Evolutionary conservation across 2,797 vertebrate genomes (phyloP), one percentile per base, ranked within the genome.

Genomic region (Agapornis canus): DNA sequence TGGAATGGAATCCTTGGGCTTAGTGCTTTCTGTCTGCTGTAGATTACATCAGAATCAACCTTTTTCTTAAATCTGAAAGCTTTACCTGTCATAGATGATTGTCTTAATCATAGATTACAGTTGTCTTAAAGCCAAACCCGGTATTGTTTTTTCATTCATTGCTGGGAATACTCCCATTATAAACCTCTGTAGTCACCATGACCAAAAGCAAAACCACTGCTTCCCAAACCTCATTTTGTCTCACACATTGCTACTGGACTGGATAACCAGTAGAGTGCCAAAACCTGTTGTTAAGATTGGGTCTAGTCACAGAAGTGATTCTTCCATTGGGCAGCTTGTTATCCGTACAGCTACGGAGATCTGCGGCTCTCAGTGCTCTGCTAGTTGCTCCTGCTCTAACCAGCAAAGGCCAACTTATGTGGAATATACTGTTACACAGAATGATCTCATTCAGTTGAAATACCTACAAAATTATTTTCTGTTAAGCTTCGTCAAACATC

Each of bases 21-120:
- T 61, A 83, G 69, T 63, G 47, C 40, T 51, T 72, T 89, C 54
- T 77, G 21, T 72, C 69, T 76, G 63, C 79, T 90, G 59, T 23
- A 84, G 68, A 57, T 66, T 63, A 92, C 90, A 87, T 73, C 52
- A 82, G 49, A 94, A 64, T 31, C 63, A 78, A 47, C 31, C 56
- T 87, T 88, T 43, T 82, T 22, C 69, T 92, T 79, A 64, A 81
- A 80, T 73, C 64, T 86, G 61, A 90, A 80, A 93, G 81, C 78
- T 90, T 93, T 89, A 48, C 77, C 31, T 81, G 40, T 66, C 61
- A 51, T 13, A 78, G 68, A 76, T 27, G 29, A 92, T 86, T 92
- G 71, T 78, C 43, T 90, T 91, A 84, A 92, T 92, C 90, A n/a
- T 7, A 80, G 92, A 87, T 92, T 84, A 82, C 80, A 75, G 52